Conservation (phyloP, 2,797 vertebrate genomes). For the Halcyon leucocephala region DNA sequence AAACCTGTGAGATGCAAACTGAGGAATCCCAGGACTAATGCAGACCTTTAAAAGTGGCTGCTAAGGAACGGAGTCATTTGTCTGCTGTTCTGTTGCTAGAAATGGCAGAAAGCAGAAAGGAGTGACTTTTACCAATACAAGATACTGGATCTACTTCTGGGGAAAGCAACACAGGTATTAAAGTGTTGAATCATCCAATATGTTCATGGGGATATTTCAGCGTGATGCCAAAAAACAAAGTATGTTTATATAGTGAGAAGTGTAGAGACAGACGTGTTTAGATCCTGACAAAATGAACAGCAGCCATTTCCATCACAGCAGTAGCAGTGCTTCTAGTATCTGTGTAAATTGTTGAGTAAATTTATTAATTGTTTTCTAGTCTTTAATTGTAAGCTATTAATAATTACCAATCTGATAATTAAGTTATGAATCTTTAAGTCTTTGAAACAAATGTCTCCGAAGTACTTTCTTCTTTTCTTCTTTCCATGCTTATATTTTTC, state of each 20-base stretch:
- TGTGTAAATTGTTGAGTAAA: background rate
- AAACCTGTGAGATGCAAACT: background rate
- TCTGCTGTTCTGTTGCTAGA: background rate
- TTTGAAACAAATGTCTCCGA: background rate
- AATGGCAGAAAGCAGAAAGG: background rate
- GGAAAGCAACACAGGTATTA: background rate
- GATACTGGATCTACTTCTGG: background rate
- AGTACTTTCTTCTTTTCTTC: background rate
- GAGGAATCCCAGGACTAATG: background rate
- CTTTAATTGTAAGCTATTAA: background rate
- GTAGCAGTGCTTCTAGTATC: background rate
- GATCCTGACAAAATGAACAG: constrained; percentile 2
- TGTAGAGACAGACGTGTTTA: background rate
- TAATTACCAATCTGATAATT: background rate
- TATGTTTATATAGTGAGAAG: background rate
- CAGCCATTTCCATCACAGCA: background rate
- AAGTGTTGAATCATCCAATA: background rate
- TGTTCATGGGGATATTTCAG: background rate
- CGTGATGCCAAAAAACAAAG: background rate
- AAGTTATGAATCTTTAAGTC: background rate
- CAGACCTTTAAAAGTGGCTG: background rate
- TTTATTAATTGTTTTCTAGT: background rate
- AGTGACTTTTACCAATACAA: background rate
- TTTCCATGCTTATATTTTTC: background rate
- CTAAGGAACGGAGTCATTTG: background rate